These are phyloP conservation scores for Passer domesticus DNA, from an alignment of 2,113 vertebrate genomes.

Conservation along the genomic window DNA sequence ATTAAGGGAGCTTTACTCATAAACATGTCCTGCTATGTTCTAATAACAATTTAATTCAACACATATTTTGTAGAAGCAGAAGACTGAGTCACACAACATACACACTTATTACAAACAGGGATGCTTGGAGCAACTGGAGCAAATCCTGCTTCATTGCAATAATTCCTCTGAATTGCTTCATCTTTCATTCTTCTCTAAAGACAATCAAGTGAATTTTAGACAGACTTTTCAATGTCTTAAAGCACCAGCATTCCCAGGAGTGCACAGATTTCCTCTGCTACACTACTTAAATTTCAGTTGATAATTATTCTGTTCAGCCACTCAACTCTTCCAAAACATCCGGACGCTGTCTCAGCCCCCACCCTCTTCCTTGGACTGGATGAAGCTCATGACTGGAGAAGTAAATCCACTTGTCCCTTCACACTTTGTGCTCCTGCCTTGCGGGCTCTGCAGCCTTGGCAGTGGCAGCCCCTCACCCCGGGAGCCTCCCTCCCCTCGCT, in stretches of 20 bases:
- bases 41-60: conserved; percentile 75
- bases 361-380: not conserved
- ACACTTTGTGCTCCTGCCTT: not conserved
- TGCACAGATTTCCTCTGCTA: not conserved
- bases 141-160: conserved; percentile 34
- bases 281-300: not conserved
- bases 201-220: conserved; percentile 23
- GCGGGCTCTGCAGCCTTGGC: not conserved
- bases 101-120: conserved; percentile 56
- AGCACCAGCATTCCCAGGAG: not conserved
- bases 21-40: conserved; percentile 65
- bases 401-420: not conserved
- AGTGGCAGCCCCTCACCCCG: fast-evolving
- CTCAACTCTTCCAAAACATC: not conserved
- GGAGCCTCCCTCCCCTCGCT: not conserved
- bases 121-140: conserved; percentile 51
- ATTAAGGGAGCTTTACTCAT: conserved; percentile 66
- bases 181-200: conserved; percentile 51
- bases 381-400: not conserved
- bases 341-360: not conserved
- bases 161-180: conserved; percentile 39
- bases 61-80: conserved; percentile 67
- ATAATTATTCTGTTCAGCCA: not conserved
- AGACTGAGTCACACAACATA: conserved; percentile 46
- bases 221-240: not conserved